Evolutionary conservation across 2,888 invertebrate species (phyloP).

Genomic region (Cinara cedri): DNA sequence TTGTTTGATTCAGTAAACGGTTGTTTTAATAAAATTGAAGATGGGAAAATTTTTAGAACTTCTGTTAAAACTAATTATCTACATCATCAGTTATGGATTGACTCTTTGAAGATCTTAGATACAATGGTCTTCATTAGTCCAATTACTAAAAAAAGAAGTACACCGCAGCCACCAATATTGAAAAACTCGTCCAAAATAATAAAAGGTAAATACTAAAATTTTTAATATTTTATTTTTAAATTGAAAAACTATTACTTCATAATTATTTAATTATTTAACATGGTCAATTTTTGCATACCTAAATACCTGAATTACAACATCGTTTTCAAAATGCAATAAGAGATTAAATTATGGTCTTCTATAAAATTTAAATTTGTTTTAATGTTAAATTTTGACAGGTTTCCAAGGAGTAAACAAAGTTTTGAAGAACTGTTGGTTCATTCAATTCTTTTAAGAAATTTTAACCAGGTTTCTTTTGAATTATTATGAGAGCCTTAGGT

Average conservation of each 20-base stretch:
- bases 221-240: not conserved
- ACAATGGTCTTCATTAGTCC: not conserved
- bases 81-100: slow-evolving; percentile 7
- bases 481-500: not conserved
- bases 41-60: slow-evolving; percentile 7
- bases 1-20: not conserved
- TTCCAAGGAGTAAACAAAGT: too few species aligned
- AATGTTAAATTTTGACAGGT: too few species aligned
- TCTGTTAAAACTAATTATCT: not conserved
- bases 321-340: too few species aligned
- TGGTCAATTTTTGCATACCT: too few species aligned
- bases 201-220: slow-evolving; percentile 3
- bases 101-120: not conserved
- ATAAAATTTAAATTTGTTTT: too few species aligned
- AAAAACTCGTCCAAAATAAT: slow-evolving; percentile 2
- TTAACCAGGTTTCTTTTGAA: not conserved
- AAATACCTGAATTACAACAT: too few species aligned
- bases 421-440: too few species aligned
- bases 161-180: not conserved
- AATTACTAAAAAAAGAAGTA: not conserved
- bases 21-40: slow-evolving; percentile 13
- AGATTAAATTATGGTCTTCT: too few species aligned
- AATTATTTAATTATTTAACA: too few species aligned
- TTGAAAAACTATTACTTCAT: too few species aligned
- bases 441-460: too few species aligned